A percentile compares a stretch with the other conserved stretches of the same genome.
These are phyloP conservation scores for Matsumurasca onukii DNA, from an alignment of 1,140 invertebrate genomes.

Conservation along the genomic window DNA sequence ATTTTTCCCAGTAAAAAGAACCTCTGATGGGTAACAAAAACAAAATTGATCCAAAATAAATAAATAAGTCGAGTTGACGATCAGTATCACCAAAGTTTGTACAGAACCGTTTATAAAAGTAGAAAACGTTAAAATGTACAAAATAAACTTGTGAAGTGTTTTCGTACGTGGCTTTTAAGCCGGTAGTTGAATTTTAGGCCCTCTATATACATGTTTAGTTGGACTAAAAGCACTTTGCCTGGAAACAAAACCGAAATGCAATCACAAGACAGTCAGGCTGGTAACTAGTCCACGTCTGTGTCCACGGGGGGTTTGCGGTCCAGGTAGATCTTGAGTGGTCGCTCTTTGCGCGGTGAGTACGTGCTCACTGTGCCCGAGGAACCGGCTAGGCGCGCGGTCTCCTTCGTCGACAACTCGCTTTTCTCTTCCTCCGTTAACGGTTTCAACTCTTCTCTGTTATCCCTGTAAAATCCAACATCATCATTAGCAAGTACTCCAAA, in stretches of 20 bases:
- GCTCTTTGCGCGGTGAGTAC: constrained; percentile 62
- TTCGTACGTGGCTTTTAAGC: too few species aligned
- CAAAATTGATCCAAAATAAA: too few species aligned
- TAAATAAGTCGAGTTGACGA: too few species aligned
- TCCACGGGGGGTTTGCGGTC: constrained; percentile 47
- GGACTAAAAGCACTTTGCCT: too few species aligned
- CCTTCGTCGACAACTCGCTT: constrained; percentile 58
- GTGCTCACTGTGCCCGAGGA: constrained; percentile 49
- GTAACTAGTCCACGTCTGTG: constrained; percentile 32
- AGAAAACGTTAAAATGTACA: neutral
- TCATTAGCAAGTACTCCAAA: constrained; percentile 7
- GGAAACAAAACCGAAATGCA: neutral
- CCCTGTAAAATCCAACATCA: constrained; percentile 52
- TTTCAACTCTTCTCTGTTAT: constrained; percentile 60
- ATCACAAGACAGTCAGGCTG: neutral
- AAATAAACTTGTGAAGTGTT: neutral
- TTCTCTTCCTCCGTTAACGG: constrained; percentile 61
- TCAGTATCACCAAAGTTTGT: too few species aligned
- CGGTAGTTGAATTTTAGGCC: too few species aligned
- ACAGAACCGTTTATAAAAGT: neutral
- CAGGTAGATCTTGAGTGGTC: constrained; percentile 72
- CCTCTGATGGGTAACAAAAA: too few species aligned
- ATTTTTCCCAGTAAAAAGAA: neutral
- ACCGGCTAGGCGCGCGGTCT: constrained; percentile 52
- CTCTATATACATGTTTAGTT: too few species aligned